Percentiles rank a stretch among this genome's conserved stretches.
These are phyloP conservation scores for Gadus macrocephalus DNA, from an alignment of 2,113 vertebrate genomes.

Conservation along the genomic window DNA sequence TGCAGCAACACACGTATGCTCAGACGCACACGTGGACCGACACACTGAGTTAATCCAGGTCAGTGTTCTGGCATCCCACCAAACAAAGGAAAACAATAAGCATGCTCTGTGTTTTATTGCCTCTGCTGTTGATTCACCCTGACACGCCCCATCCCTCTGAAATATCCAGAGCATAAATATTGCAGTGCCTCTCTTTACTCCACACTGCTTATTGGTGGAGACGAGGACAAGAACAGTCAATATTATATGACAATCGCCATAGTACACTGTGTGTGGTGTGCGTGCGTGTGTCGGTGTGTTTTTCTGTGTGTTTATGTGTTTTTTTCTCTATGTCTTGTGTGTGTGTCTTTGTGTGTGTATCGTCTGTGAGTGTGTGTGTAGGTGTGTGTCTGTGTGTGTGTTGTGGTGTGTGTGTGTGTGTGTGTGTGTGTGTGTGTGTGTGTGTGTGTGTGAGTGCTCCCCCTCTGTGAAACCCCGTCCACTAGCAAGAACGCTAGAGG, in stretches of 20 bases:
- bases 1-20: not conserved
- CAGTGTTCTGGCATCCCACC: constrained; percentile 50
- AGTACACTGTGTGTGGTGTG: constrained; percentile 14
- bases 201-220: constrained; percentile 59
- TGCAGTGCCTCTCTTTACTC: constrained; percentile 41
- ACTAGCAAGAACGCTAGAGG: constrained; percentile 38
- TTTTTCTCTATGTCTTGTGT: too few relatives aligned
- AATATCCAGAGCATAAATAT: constrained; percentile 56
- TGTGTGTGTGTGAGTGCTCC: constrained; percentile 2
- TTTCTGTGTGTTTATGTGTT: too few relatives aligned
- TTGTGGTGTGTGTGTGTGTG: too few relatives aligned
- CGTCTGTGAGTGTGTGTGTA: too few relatives aligned
- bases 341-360: too few relatives aligned
- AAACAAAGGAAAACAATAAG: constrained; percentile 61
- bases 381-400: too few relatives aligned
- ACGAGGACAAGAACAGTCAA: constrained; percentile 56
- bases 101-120: constrained; percentile 55
- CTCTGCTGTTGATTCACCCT: constrained; percentile 37
- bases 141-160: constrained; percentile 35
- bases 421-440: too few relatives aligned
- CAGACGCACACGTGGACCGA: not conserved
- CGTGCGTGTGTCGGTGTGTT: too few relatives aligned
- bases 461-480: constrained; percentile 34
- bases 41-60: constrained; percentile 34
- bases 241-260: constrained; percentile 65